Evolutionary conservation across 2,113 vertebrate species (phyloP).

Genomic region (Archilochus colubris): DNA sequence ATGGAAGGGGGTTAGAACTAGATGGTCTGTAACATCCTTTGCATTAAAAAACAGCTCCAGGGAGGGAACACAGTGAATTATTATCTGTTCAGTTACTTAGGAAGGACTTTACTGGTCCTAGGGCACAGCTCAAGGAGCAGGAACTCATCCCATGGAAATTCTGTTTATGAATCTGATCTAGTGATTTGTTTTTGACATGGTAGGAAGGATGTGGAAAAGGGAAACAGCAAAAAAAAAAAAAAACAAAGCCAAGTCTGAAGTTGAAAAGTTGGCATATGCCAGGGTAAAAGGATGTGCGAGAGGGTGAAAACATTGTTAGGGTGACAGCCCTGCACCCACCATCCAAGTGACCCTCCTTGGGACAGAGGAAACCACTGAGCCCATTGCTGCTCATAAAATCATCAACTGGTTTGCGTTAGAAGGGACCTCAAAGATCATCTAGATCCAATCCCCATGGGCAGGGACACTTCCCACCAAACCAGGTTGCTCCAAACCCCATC

Average conservation of each 20-base stretch:
- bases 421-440: too few species aligned
- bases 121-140: neutral
- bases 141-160: neutral
- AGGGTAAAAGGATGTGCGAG: rapidly evolving
- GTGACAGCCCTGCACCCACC: too few species aligned
- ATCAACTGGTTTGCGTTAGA: too few species aligned
- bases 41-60: neutral
- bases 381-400: neutral
- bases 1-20: too few species aligned
- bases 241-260: neutral
- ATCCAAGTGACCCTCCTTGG: too few species aligned
- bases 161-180: neutral
- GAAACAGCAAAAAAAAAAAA: neutral
- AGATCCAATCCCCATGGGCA: too few species aligned
- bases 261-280: rapidly evolving
- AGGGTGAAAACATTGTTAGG: rapidly evolving
- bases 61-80: neutral
- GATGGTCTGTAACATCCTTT: too few species aligned
- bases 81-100: neutral
- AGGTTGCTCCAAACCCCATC: too few species aligned
- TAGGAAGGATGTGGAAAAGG: neutral
- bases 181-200: neutral
- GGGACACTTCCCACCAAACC: too few species aligned
- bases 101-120: neutral
- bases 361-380: neutral